phyloP scores from a whole-genome alignment of 2,888 invertebrate genomes.

The Morpho achilles region DNA sequence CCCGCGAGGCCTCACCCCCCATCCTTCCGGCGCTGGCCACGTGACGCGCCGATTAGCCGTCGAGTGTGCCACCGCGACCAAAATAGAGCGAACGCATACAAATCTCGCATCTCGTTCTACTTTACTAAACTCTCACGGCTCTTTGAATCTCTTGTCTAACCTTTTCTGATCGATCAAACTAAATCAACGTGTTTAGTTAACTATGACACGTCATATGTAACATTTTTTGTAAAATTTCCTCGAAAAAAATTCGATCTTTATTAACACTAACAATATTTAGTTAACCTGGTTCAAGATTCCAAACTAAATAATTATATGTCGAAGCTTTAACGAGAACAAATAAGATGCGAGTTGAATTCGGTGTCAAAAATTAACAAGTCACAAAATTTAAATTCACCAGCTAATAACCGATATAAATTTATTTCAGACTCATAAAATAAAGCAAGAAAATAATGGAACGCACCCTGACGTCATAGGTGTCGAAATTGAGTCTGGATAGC shows the following conservation, averaged over 20 bases:
- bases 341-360: background rate
- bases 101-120: conserved; percentile 58
- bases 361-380: background rate
- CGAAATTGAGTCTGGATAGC: conserved; percentile 26
- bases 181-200: conserved; percentile 30
- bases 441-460: conserved; percentile 46
- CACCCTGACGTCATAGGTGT: conserved; percentile 41
- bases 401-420: conserved; percentile 28
- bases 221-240: conserved; percentile 1
- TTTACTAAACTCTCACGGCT: conserved; percentile 55
- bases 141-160: conserved; percentile 41
- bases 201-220: conserved; percentile 10
- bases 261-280: no score
- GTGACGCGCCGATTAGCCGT: conserved; percentile 75
- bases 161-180: conserved; percentile 34
- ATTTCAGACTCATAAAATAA: conserved; percentile 41
- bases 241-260: background rate
- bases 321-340: no score
- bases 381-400: conserved; percentile 18
- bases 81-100: conserved; percentile 71
- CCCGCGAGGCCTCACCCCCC: conserved; percentile 57
- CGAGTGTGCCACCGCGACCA: conserved; percentile 73
- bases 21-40: conserved; percentile 75
- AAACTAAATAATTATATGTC: no score
- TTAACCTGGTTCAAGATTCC: no score